Evolutionary conservation across 2,113 vertebrate species (phyloP).

Genomic region (Acrocephalus arundinaceus): DNA sequence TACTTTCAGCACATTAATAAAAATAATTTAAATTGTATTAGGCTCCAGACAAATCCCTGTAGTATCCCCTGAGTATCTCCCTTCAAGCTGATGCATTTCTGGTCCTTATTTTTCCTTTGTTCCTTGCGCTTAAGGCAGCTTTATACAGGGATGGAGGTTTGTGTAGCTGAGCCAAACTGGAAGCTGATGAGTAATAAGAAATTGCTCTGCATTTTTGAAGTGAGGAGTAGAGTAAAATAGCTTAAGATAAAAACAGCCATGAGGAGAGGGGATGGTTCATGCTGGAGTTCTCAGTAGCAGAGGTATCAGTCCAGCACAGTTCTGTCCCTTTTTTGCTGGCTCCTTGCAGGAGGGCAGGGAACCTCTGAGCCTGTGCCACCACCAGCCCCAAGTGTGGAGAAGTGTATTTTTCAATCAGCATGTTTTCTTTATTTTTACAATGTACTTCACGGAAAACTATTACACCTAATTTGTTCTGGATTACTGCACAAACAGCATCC

Average conservation of each 20-base stretch:
- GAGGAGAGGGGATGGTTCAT: not conserved
- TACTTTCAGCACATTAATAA: slow-evolving; percentile 20
- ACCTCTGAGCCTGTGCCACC: not conserved
- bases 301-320: not conserved
- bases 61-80: not conserved
- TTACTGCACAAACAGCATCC: slow-evolving; percentile 15
- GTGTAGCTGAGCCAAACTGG: slow-evolving; percentile 12
- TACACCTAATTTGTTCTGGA: slow-evolving; percentile 46
- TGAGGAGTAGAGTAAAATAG: not conserved
- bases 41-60: not conserved
- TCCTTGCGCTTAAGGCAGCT: not conserved
- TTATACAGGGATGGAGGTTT: not conserved
- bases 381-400: not conserved
- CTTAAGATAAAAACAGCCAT: not conserved
- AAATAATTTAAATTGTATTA: not conserved
- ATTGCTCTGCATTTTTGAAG: not conserved
- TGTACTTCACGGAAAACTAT: not conserved
- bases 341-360: not conserved
- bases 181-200: slow-evolving; percentile 18
- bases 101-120: slow-evolving; percentile 29
- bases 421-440: slow-evolving; percentile 6
- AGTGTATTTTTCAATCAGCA: not conserved
- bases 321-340: not conserved
- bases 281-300: not conserved
- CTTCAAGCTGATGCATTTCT: slow-evolving; percentile 13